Conservation (phyloP, 2,113 vertebrate species). For the Ginglymostoma cirratum region DNA sequence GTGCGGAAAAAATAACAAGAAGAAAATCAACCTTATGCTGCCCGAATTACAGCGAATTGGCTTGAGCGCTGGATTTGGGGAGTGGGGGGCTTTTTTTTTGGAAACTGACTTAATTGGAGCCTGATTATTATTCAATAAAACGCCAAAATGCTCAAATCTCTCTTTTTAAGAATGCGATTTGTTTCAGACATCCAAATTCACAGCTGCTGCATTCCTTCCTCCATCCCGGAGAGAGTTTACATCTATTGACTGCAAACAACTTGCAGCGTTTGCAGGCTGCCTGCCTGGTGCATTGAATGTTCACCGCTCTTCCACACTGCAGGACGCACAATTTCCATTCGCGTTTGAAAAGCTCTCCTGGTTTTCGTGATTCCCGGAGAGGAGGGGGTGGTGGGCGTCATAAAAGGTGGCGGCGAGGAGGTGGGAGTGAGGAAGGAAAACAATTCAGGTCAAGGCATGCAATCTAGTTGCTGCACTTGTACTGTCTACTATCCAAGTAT, state of each 20-base stretch:
- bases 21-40: not conserved
- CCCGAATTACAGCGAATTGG: not conserved
- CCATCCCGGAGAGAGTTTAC: not conserved
- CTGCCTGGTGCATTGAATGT: not conserved
- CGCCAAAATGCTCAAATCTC: not conserved
- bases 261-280: conserved; percentile 17
- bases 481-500: not conserved
- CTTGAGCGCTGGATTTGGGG: not conserved
- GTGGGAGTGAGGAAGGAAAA: not conserved
- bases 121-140: not conserved
- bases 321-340: not conserved
- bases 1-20: not conserved
- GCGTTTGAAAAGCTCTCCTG: not conserved
- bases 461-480: not conserved
- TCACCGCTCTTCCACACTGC: conserved; percentile 6
- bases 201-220: not conserved
- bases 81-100: not conserved
- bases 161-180: not conserved
- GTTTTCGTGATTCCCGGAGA: not conserved
- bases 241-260: conserved; percentile 27
- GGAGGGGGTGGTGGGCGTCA: not conserved
- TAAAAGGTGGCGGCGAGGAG: not conserved
- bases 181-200: not conserved
- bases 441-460: conserved; percentile 29
- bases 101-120: not conserved